phyloP scores from a whole-genome alignment of 2,797 vertebrate genomes.

The Ptychadena robeensis region DNA sequence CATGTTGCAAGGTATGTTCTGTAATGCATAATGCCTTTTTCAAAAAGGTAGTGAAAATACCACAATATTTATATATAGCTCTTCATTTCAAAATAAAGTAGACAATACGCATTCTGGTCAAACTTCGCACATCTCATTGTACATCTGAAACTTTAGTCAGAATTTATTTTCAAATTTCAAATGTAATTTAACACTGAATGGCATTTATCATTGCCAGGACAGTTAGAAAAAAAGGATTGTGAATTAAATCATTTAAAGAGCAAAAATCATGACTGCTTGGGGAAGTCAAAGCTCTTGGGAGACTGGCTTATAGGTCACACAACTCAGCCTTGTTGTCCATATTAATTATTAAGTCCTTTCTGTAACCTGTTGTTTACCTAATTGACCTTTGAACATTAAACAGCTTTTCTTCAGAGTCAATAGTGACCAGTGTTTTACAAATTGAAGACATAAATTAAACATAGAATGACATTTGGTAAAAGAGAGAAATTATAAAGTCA shows the following conservation, averaged over 20 bases:
- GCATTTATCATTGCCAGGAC: too few species aligned
- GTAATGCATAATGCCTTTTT: too few species aligned
- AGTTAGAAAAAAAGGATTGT: too few species aligned
- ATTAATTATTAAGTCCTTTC: background rate
- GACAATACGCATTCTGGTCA: too few species aligned
- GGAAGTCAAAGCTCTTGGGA: background rate
- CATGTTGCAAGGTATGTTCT: too few species aligned
- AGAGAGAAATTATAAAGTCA: conserved; percentile 6
- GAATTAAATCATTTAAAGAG: background rate
- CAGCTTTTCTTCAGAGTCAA: background rate
- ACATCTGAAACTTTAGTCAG: too few species aligned
- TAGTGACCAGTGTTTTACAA: conserved; percentile 24
- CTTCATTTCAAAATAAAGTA: too few species aligned
- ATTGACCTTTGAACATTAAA: conserved; percentile 7
- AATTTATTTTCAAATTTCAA: too few species aligned
- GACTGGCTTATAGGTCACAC: background rate
- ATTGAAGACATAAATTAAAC: conserved; percentile 19
- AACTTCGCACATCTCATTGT: too few species aligned
- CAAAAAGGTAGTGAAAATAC: too few species aligned
- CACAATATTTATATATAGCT: too few species aligned
- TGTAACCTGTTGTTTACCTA: background rate
- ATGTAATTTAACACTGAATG: too few species aligned
- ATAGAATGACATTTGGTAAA: conserved; percentile 14
- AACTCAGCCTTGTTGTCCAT: background rate
- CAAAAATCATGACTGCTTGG: background rate